These are phyloP conservation scores for Drosophila putrida DNA, from an alignment of 2,888 invertebrate species.

Conservation along the genomic window DNA sequence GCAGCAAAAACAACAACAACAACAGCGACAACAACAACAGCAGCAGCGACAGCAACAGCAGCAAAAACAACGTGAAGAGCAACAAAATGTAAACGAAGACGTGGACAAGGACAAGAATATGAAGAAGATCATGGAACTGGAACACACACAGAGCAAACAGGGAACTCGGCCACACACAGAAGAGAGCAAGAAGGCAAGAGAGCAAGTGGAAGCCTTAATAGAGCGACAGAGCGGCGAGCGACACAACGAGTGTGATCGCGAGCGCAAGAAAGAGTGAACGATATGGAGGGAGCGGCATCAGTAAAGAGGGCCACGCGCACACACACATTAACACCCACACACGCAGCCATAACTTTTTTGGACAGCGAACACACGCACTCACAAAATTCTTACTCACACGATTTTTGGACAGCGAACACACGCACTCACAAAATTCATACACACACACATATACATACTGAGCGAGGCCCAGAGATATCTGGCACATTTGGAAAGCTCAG, in stretches of 20 bases:
- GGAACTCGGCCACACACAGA: conserved; percentile 34
- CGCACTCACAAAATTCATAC: conserved; percentile 4
- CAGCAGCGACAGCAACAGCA: conserved; percentile 30
- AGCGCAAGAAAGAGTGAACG: conserved; percentile 6
- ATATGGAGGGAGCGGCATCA: conserved; percentile 34
- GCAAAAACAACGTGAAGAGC: conserved; percentile 30
- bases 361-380: background rate
- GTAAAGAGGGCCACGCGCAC: conserved; percentile 13
- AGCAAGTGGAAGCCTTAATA: background rate
- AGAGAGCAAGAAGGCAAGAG: conserved; percentile 24
- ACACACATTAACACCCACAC: conserved; percentile 11
- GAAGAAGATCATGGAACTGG: conserved; percentile 19
- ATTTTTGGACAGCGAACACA: conserved; percentile 1
- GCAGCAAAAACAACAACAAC: conserved; percentile 22
- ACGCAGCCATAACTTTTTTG: conserved; percentile 6
- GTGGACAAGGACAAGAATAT: conserved; percentile 22
- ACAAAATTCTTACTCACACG: conserved; percentile 1
- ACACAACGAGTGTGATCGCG: background rate
- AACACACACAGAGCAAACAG: conserved; percentile 29
- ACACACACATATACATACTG: conserved; percentile 1
- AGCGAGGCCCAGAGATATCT: conserved; percentile 10
- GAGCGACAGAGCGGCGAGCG: background rate
- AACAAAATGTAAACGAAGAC: conserved; percentile 41
- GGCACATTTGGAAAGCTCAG: conserved; percentile 14
- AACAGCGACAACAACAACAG: conserved; percentile 29